Percentiles rank a stretch among this genome's conserved stretches.
Conservation (phyloP, 2,113 vertebrate species). For the Indicator maculatus region DNA sequence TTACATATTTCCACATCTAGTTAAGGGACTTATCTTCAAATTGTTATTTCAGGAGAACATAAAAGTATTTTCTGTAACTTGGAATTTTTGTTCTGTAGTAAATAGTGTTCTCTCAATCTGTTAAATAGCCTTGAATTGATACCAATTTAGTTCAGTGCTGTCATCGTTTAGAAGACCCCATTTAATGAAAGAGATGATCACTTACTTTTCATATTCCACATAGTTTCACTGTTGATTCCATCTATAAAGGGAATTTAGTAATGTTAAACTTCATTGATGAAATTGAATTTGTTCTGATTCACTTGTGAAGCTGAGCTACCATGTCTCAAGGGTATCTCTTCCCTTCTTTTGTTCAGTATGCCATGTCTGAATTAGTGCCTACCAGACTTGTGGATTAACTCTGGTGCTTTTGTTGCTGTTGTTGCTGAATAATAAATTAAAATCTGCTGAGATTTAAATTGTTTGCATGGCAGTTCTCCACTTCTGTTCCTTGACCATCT, state of each 20-base stretch:
- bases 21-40: neutral
- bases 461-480: neutral
- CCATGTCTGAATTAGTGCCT: neutral
- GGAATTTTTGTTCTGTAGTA: neutral
- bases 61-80: neutral
- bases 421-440: neutral
- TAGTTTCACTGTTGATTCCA: neutral
- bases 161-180: neutral
- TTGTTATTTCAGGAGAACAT: neutral
- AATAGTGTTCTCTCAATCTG: neutral
- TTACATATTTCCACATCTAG: rapidly evolving
- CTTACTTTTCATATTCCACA: neutral
- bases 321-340: neutral
- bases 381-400: neutral
- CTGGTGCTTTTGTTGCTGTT: neutral
- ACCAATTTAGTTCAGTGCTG: neutral
- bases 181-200: neutral
- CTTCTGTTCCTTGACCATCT: neutral
- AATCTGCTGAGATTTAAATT: neutral
- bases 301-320: neutral
- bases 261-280: neutral
- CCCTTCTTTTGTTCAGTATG: neutral
- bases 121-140: neutral
- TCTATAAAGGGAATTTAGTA: neutral
- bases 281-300: neutral